Conservation (phyloP, 2,113 vertebrate species). For the Castor canadensis region DNA sequence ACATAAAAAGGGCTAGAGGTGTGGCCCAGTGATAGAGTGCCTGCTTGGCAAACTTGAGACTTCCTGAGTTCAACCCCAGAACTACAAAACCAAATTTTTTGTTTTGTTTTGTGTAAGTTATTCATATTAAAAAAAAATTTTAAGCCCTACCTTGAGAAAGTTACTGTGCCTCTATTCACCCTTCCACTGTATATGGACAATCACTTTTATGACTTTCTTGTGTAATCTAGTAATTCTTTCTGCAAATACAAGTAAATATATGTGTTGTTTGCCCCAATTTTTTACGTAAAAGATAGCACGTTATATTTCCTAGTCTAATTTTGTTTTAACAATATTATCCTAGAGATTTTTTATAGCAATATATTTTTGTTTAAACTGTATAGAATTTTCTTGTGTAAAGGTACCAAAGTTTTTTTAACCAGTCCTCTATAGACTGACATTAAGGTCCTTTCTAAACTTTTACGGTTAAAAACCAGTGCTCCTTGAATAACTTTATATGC, state of each 20-base stretch:
- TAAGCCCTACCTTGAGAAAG: background rate
- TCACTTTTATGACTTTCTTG: background rate
- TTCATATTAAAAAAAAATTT: background rate
- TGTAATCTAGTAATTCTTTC: background rate
- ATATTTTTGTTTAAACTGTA: background rate
- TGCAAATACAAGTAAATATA: background rate
- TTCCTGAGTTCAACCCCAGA: background rate
- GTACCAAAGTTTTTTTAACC: slow-evolving; percentile 17
- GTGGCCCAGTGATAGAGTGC: no score
- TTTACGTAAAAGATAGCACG: background rate
- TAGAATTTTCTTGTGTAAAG: background rate
- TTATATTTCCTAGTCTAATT: background rate
- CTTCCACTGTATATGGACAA: background rate
- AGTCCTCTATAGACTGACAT: background rate
- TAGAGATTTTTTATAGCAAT: background rate
- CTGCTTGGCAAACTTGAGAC: no score
- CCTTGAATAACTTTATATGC: background rate
- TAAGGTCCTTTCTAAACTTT: background rate
- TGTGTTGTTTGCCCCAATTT: background rate
- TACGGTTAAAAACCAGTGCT: background rate
- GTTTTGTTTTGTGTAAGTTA: no score
- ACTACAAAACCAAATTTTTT: no score
- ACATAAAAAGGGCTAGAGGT: no score
- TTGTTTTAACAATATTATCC: background rate
- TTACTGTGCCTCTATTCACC: background rate